Evolutionary conservation across 2,888 invertebrate genomes (phyloP).

Genomic region (Polydrusus tereticollis): DNA sequence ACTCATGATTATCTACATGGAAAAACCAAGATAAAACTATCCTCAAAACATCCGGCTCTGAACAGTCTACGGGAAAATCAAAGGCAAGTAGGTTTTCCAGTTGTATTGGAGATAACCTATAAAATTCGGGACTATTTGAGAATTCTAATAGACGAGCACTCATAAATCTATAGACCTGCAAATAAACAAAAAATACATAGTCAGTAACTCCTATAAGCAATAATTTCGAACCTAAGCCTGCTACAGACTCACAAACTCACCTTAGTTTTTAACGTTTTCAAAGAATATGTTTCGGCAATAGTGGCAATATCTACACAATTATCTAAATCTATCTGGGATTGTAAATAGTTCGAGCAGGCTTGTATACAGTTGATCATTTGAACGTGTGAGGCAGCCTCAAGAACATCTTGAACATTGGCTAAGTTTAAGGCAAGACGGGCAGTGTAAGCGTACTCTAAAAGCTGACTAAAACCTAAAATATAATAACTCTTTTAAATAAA

Average conservation of each 20-base stretch:
- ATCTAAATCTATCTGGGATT: slow-evolving; percentile 76
- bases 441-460: slow-evolving; percentile 80
- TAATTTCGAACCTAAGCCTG: no score
- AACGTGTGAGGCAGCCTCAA: slow-evolving; percentile 78
- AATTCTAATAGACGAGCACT: slow-evolving; percentile 75
- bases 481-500: not conserved
- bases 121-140: slow-evolving; percentile 72
- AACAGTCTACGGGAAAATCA: slow-evolving; percentile 79
- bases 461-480: slow-evolving; percentile 69
- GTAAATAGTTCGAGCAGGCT: slow-evolving; percentile 76
- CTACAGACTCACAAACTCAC: no score
- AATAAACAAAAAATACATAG: not conserved
- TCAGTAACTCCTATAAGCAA: no score
- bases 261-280: slow-evolving; percentile 71
- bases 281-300: slow-evolving; percentile 77
- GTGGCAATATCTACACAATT: slow-evolving; percentile 81
- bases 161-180: slow-evolving; percentile 73
- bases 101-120: slow-evolving; percentile 73
- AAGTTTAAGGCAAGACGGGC: slow-evolving; percentile 74
- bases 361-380: slow-evolving; percentile 75
- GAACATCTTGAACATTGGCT: slow-evolving; percentile 75
- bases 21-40: slow-evolving; percentile 74
- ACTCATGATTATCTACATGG: slow-evolving; percentile 64
- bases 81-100: slow-evolving; percentile 73
- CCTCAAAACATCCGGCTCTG: slow-evolving; percentile 73